Evolutionary conservation across 2,888 invertebrate genomes (phyloP), one percentile per base, ranked within the genome.

Genomic region (Chymomyza amoena): DNA sequence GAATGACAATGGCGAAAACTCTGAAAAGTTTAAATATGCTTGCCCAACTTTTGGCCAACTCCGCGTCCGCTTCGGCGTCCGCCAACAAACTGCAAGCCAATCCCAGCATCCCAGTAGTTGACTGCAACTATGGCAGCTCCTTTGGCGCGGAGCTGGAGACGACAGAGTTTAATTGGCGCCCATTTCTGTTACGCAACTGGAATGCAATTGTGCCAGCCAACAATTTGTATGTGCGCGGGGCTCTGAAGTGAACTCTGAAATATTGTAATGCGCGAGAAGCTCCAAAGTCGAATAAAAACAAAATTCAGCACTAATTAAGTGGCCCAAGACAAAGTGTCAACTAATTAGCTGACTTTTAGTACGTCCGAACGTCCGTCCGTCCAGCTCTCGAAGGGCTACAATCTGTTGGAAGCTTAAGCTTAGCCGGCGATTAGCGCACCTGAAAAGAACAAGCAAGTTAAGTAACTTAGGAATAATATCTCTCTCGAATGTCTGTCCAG

Each of bases 171-270:
- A 86, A 86, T 84, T 87, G 89, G 87, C 87, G 87, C 66, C 87
- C 88, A 74, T 84, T 88, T 75, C 68, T 86, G 80, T 74, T 89
- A 68, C 89, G 89, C 77, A 84, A 88, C 82, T 89, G 89, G 89
- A 88, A 84, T 82, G 80, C 81, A 77, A 77, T 88, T 81, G 83
- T 79, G 62, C 87, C 87, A 54, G 77, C 82, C 75, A 89, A 74
- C 78, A 89, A 87, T 81, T 75, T 89, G 73, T 88, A 89, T 73
- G 78, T 87, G 75, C 81, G 87, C 69, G 87, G 87, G 6, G 74
- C 77, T n/a, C 76, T 86, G 68, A 77, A 83, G 65, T 81, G 63
- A n/a, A n/a, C n/a, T n/a, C n/a, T n/a, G n/a, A 64, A 61, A 45
- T 59, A 61, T 51, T 51, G 56, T 57, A 57, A 57, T 25, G 25